Evolutionary conservation across 2,113 vertebrate genomes (phyloP).

Genomic region (Nibea coibor): DNA sequence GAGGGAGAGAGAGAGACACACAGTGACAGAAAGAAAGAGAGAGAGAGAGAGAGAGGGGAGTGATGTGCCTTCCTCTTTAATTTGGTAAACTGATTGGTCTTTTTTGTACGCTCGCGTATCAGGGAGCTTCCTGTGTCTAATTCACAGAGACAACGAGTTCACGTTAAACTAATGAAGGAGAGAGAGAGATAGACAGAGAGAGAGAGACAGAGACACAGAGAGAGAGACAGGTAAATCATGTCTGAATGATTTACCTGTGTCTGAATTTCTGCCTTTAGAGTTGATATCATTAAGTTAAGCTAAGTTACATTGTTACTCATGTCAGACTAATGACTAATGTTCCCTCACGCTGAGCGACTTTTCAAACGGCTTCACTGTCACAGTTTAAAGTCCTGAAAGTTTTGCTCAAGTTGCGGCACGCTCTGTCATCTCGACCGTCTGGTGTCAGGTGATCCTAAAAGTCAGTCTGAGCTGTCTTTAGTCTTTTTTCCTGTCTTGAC

Average conservation of each 20-base stretch:
- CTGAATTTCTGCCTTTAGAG: background rate
- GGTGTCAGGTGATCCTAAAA: too few relatives aligned
- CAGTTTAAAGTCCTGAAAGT: too few relatives aligned
- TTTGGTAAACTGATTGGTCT: constrained; percentile 68
- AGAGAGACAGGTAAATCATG: background rate
- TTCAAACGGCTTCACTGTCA: too few relatives aligned
- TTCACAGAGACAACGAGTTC: constrained; percentile 51
- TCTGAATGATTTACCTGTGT: too few relatives aligned
- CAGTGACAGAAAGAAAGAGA: constrained; percentile 5
- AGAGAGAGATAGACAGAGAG: background rate
- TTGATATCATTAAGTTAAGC: background rate
- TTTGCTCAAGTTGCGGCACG: too few relatives aligned
- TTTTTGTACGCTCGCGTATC: constrained; percentile 33
- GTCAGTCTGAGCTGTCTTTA: too few relatives aligned
- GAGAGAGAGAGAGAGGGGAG: background rate
- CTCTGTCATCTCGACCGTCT: too few relatives aligned
- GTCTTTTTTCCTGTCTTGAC: too few relatives aligned
- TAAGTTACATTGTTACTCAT: too few relatives aligned
- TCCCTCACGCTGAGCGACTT: too few relatives aligned
- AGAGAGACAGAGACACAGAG: background rate
- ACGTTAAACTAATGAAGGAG: constrained; percentile 24
- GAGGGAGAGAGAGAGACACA: constrained; percentile 12
- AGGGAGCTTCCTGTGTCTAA: constrained; percentile 47
- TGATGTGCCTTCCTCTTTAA: constrained; percentile 62
- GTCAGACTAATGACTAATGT: too few relatives aligned